Conservation (phyloP, 2,113 vertebrate genomes). For the Theristicus caerulescens region DNA sequence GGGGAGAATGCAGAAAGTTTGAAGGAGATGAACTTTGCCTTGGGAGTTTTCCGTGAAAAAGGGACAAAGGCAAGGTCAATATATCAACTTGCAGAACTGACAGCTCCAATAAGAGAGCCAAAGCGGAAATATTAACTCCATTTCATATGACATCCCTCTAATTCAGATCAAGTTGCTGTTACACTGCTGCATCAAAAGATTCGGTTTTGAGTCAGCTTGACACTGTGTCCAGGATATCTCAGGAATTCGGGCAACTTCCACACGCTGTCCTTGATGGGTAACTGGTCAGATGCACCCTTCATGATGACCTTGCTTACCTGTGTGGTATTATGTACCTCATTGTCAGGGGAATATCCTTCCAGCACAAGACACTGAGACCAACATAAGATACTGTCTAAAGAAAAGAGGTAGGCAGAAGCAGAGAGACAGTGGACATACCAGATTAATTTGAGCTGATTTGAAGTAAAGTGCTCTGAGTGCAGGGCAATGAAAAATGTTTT, state of each 20-base stretch:
- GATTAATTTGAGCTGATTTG: not conserved
- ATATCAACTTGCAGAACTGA: not conserved
- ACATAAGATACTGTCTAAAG: not conserved
- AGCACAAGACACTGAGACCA: not conserved
- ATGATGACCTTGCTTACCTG: not conserved
- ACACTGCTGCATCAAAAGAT: not conserved
- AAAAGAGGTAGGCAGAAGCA: not conserved
- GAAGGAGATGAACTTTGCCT: not conserved
- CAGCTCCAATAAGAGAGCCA: not conserved
- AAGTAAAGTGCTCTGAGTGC: not conserved
- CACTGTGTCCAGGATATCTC: not conserved
- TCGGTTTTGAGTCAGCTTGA: not conserved
- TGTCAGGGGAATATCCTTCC: not conserved
- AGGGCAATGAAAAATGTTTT: not conserved
- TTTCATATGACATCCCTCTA: not conserved
- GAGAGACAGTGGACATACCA: not conserved
- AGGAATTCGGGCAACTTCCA: not conserved
- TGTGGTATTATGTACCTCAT: accelerated
- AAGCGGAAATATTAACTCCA: not conserved
- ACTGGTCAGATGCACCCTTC: not conserved
- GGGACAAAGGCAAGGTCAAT: not conserved
- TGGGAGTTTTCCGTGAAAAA: not conserved
- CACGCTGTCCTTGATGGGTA: not conserved
- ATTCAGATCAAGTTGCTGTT: not conserved
- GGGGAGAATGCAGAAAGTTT: not conserved